Evolutionary conservation across 2,113 vertebrate species (phyloP).

Genomic region (Lontra canadensis): DNA sequence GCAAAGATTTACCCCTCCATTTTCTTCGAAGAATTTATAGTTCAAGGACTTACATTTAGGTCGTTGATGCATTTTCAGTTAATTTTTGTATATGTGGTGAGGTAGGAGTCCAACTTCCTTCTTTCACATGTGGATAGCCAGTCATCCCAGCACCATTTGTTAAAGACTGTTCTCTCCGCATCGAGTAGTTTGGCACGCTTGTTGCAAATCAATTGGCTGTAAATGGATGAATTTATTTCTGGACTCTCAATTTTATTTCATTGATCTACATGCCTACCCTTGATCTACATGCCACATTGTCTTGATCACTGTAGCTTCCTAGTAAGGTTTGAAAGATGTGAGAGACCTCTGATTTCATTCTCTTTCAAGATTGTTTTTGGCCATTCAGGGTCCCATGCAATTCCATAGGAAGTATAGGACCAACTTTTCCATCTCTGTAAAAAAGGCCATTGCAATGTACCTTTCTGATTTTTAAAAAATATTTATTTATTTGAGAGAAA

Average conservation of each 20-base stretch:
- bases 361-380: background rate
- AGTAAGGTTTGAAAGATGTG: background rate
- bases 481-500: background rate
- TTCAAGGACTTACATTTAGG: background rate
- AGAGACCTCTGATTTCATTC: background rate
- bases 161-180: background rate
- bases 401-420: background rate
- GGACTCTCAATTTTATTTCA: background rate
- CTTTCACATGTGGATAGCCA: background rate
- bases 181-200: background rate
- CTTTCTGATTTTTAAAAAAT: conserved; percentile 13
- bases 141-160: background rate
- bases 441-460: background rate
- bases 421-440: conserved; percentile 14
- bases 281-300: background rate
- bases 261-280: background rate
- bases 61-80: background rate
- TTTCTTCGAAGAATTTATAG: background rate
- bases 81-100: background rate
- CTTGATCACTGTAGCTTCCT: background rate
- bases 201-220: background rate
- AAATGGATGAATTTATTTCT: background rate
- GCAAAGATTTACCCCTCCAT: background rate
- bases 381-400: background rate
- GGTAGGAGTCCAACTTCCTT: background rate